These are phyloP conservation scores for Trissolcus japonicus DNA, from an alignment of 2,888 invertebrate species.

Conservation along the genomic window DNA sequence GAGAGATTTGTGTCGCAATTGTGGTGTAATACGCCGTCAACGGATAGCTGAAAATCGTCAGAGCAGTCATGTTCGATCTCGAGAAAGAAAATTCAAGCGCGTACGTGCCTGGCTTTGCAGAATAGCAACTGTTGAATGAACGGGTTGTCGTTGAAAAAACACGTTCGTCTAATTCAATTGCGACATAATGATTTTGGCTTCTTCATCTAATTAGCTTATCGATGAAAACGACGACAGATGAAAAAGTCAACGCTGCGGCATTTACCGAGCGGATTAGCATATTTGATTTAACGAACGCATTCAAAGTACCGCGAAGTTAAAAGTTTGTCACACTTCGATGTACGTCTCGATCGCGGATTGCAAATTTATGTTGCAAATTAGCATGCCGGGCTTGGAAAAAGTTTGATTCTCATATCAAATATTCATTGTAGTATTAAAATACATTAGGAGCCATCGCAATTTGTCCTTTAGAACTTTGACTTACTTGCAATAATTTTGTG, in stretches of 20 bases:
- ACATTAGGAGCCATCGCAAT: conserved; percentile 40
- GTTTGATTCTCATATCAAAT: conserved; percentile 53
- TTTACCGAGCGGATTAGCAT: conserved; percentile 37
- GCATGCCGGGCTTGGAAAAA: conserved; percentile 36
- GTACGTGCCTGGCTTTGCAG: conserved; percentile 65
- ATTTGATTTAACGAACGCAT: conserved; percentile 48
- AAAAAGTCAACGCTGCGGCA: conserved; percentile 23
- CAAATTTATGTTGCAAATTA: conserved; percentile 48
- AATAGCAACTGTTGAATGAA: conserved; percentile 70
- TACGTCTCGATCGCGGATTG: conserved; percentile 35
- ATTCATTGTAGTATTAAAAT: conserved; percentile 53
- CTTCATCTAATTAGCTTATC: conserved; percentile 49
- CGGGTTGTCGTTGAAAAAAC: conserved; percentile 65
- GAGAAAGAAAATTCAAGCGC: conserved; percentile 55
- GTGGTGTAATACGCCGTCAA: conserved; percentile 1
- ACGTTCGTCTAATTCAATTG: conserved; percentile 69
- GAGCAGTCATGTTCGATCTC: conserved; percentile 52
- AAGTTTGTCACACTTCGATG: conserved; percentile 37
- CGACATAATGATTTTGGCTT: conserved; percentile 64
- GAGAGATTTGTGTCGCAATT: too few relatives aligned
- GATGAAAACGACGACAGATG: conserved; percentile 1
- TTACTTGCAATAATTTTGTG: conserved; percentile 30
- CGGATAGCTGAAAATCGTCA: conserved; percentile 28
- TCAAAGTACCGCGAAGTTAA: conserved; percentile 10
- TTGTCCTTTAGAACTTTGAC: conserved; percentile 40